phyloP scores from a whole-genome alignment of 2,797 vertebrate species.

The Peromyscus attwateri region DNA sequence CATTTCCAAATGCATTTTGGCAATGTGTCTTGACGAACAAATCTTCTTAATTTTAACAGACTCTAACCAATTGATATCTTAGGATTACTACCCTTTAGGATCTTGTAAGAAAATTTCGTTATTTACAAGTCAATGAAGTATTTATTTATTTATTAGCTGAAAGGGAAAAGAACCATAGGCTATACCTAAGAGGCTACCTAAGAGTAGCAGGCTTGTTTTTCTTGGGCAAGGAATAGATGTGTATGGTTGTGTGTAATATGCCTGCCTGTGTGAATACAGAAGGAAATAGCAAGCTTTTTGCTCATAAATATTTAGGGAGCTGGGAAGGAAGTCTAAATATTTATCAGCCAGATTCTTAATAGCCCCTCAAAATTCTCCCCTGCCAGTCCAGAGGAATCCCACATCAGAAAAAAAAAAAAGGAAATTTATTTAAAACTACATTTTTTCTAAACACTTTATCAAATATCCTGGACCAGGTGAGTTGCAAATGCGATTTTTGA shows the following conservation, averaged over 20 bases:
- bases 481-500: neutral
- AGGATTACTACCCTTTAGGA: neutral
- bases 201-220: neutral
- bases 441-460: neutral
- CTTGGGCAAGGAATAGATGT: neutral
- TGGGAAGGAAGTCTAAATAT: neutral
- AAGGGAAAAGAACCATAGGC: neutral
- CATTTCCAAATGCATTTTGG: neutral
- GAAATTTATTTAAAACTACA: neutral
- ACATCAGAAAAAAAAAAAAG: neutral
- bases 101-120: neutral
- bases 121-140: neutral
- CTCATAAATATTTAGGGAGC: neutral
- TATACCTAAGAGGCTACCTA: neutral
- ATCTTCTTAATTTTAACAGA: constrained; percentile 5
- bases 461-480: neutral
- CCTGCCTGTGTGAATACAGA: neutral
- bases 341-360: neutral
- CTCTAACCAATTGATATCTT: neutral
- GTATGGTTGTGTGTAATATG: neutral
- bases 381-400: neutral
- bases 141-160: neutral
- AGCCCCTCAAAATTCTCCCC: neutral
- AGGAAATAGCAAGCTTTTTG: neutral
- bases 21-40: neutral